A percentile compares a stretch with the other conserved stretches of the same genome.
These are phyloP conservation scores for Tiliqua scincoides DNA, from an alignment of 2,113 vertebrate species.

Conservation along the genomic window DNA sequence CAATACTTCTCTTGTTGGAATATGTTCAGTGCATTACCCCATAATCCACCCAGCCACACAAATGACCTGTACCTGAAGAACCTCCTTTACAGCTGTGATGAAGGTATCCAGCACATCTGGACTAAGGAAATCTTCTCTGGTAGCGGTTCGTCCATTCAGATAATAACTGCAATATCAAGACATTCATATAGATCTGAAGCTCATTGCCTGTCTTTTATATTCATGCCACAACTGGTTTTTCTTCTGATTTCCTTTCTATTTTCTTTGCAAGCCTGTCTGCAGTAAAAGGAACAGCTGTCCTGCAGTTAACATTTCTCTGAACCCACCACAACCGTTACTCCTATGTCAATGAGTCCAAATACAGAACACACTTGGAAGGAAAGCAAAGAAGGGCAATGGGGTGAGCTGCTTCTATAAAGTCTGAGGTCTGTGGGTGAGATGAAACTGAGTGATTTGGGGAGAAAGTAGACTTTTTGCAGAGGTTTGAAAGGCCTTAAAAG, in stretches of 20 bases:
- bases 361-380: too few species aligned
- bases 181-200: neutral
- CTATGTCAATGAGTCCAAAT: too few species aligned
- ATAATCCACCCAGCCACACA: neutral
- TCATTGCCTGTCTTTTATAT: neutral
- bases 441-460: neutral
- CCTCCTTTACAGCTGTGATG: conserved; percentile 70
- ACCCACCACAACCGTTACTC: too few species aligned
- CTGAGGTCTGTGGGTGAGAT: too few species aligned
- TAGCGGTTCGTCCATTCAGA: conserved; percentile 86
- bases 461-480: too few species aligned
- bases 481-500: neutral
- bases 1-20: neutral
- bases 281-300: neutral
- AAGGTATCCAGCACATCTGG: conserved; percentile 87
- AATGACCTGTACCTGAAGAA: conserved; percentile 79
- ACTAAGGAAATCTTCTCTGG: conserved; percentile 87
- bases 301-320: too few species aligned
- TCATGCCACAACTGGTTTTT: neutral
- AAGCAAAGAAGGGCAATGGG: too few species aligned
- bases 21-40: neutral
- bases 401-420: too few species aligned
- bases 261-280: neutral
- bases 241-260: neutral
- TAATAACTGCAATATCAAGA: conserved; percentile 85